Conservation (phyloP, 1,140 invertebrate genomes). For the Drosophila pallidifrons region DNA sequence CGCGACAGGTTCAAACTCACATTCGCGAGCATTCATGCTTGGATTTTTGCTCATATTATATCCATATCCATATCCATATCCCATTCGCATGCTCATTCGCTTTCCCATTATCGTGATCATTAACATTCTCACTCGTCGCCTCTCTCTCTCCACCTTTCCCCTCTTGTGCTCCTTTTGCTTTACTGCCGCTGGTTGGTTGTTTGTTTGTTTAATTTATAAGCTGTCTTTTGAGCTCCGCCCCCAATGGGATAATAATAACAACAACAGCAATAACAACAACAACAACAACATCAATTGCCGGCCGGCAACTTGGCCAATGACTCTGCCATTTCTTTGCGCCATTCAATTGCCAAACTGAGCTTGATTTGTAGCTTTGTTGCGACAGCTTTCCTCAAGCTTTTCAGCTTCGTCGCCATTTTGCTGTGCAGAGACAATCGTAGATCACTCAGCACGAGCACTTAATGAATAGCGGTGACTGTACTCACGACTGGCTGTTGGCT, state of each 20-base stretch:
- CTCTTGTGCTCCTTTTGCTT: constrained; percentile 1
- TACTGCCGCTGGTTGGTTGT: constrained; percentile 62
- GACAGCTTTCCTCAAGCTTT: not conserved
- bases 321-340: constrained; percentile 13
- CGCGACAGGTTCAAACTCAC: constrained; percentile 37
- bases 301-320: constrained; percentile 50
- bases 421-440: not conserved
- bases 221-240: constrained; percentile 67
- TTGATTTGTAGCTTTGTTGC: not conserved
- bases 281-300: constrained; percentile 47
- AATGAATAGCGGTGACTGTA: not conserved
- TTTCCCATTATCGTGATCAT: constrained; percentile 52
- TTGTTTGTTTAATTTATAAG: constrained; percentile 77
- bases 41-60: not conserved
- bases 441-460: not conserved
- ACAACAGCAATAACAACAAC: constrained; percentile 18
- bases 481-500: not conserved
- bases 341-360: constrained; percentile 10
- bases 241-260: constrained; percentile 19
- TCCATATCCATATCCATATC: not conserved
- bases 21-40: not conserved
- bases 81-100: constrained; percentile 36
- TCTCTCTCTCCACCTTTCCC: not conserved
- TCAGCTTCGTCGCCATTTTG: not conserved
- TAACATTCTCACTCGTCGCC: constrained; percentile 25